These are phyloP conservation scores for Decapterus maruadsi DNA, from an alignment of 2,797 vertebrate species.

Conservation along the genomic window DNA sequence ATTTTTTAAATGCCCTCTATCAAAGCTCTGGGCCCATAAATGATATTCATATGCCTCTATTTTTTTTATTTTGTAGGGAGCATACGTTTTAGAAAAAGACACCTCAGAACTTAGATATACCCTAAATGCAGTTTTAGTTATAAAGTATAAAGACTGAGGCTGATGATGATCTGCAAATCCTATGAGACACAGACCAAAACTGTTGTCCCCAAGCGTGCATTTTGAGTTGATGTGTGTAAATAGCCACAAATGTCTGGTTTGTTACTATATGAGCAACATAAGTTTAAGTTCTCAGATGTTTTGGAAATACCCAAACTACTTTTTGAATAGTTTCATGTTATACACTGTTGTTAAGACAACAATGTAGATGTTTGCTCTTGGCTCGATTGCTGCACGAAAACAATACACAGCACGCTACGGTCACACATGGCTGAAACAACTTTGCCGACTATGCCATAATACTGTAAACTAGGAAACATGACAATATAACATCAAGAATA, in stretches of 20 bases:
- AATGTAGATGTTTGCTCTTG: too few species aligned
- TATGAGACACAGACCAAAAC: neutral
- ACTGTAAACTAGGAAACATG: too few species aligned
- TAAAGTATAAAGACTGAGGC: neutral
- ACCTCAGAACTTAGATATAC: neutral
- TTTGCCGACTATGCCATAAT: too few species aligned
- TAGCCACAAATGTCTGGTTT: neutral
- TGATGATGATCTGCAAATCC: neutral
- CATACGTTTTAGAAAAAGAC: conserved; percentile 2
- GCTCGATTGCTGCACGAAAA: too few species aligned
- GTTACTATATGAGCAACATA: too few species aligned
- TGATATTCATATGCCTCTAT: neutral
- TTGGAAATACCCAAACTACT: neutral
- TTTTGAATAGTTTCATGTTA: neutral
- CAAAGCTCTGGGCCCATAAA: neutral
- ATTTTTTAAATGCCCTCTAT: neutral
- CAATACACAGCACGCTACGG: too few species aligned
- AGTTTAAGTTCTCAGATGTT: neutral
- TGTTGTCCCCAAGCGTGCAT: neutral
- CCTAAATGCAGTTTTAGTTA: neutral
- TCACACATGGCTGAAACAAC: too few species aligned
- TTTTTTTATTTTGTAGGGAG: neutral
- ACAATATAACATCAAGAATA: too few species aligned
- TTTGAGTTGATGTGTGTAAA: neutral
- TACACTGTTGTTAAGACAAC: too few species aligned